Base-by-base conservation (phyloP, 2,797 vertebrate genomes). In the Setipinna tenuifilis region DNA sequence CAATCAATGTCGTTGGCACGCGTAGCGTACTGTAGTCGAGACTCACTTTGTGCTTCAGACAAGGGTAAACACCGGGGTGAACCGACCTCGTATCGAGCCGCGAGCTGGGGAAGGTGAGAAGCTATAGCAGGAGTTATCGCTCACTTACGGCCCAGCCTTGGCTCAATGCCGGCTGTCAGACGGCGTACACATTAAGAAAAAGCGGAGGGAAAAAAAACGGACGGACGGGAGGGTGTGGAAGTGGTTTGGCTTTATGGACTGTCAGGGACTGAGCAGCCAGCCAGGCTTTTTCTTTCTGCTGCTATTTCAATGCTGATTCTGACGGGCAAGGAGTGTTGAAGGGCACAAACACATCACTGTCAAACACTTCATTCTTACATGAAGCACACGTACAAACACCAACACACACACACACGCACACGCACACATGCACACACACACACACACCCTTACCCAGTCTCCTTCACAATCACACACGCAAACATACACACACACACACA, bases 351-450 rank as follows among this genome's bases (percentile, higher is more conserved):
- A 78, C 35, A 78, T 78, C 23, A 62, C 86, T 89, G 88, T 86
- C 82, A 48, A 59, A 87, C 82, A 91, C 81, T 86, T 83, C 87
- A 88, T 87, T 44, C 88, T n/a, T 31, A 31, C 89, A 91, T 92
- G 50, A 82, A 25, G 28, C 81, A 82, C 81, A 28, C 81, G 10
- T 50, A 82, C 81, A 54, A 48, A 50, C 41, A 82, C 81, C 17
- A 6, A 31, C 78, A 44, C 17, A 81, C 44, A 48, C 81, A 57
- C n/a, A 19, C 31, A 78, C 71, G 41, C 31, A 19, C 16, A 78
- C 28, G 31, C 68, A 41, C 31, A 75, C 68, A 75, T 12, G 6
- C 65, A 35, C 31, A 75, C 31, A 35, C 68, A 31, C 28, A 35
- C 71, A 44, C 71, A 78, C 31, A 44, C 35, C 16, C 25, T 16